phyloP scores from a whole-genome alignment of 2,113 vertebrate genomes.

The Eurystomus gularis region DNA sequence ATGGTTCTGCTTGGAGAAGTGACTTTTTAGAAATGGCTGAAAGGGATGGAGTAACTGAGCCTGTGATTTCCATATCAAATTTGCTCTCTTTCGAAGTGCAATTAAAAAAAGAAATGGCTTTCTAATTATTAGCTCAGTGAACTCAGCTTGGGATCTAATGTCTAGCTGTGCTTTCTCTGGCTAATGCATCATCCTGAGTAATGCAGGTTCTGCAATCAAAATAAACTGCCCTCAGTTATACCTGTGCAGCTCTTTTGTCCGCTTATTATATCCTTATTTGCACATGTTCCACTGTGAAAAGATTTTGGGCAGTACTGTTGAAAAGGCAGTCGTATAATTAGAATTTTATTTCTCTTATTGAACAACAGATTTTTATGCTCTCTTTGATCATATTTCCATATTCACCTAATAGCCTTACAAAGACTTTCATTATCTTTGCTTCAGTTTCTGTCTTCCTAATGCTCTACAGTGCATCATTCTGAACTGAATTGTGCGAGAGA shows the following conservation, averaged over 20 bases:
- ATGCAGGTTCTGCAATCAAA: neutral
- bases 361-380: neutral
- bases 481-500: neutral
- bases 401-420: neutral
- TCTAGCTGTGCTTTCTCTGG: constrained; percentile 34
- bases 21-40: constrained; percentile 28
- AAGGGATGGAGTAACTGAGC: constrained; percentile 6
- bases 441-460: neutral
- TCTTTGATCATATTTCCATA: constrained; percentile 12
- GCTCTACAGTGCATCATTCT: neutral
- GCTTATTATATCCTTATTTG: neutral
- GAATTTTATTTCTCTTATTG: neutral
- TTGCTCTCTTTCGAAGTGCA: constrained; percentile 13
- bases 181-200: neutral
- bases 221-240: neutral
- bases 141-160: constrained; percentile 29
- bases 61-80: constrained; percentile 41
- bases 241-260: neutral
- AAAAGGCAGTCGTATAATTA: neutral
- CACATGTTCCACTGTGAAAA: neutral
- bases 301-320: neutral
- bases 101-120: neutral
- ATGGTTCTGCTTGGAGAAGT: constrained; percentile 31
- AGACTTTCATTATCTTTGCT: neutral
- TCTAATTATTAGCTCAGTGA: constrained; percentile 35